Conservation (phyloP, 2,888 invertebrate genomes). For the Luperina nickerlii region DNA sequence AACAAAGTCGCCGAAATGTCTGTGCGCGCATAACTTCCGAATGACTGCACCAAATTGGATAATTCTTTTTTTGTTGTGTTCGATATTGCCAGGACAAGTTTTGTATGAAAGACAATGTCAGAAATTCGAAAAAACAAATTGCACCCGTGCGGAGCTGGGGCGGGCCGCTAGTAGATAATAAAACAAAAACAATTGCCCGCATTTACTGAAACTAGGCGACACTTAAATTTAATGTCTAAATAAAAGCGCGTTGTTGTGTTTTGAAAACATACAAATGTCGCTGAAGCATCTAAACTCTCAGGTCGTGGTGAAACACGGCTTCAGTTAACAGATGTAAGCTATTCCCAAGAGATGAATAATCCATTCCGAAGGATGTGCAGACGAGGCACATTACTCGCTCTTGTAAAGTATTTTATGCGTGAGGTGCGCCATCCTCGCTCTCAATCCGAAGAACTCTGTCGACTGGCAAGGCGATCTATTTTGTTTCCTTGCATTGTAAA, state of each 20-base stretch:
- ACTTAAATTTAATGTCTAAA: background rate
- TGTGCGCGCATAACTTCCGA: no score
- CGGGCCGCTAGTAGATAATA: background rate
- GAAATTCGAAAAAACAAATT: no score
- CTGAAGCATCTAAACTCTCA: background rate
- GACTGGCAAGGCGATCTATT: background rate
- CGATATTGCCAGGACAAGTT: no score
- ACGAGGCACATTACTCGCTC: background rate
- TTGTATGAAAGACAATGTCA: no score
- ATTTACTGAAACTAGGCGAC: background rate
- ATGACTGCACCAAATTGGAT: no score
- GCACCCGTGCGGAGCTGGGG: no score
- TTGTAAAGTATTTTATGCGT: background rate
- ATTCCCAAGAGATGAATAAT: background rate
- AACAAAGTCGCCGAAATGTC: no score
- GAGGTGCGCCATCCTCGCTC: background rate
- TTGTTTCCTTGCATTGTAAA: background rate
- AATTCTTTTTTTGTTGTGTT: no score
- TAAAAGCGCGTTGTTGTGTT: background rate
- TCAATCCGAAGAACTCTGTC: background rate
- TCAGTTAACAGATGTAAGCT: background rate
- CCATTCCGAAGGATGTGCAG: background rate
- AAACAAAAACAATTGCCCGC: background rate
- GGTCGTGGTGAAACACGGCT: background rate
- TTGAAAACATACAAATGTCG: background rate